Percentiles rank a stretch among this genome's conserved stretches.
Evolutionary conservation across 2,113 vertebrate species (phyloP).

Genomic region (Ceuthmochares aereus): DNA sequence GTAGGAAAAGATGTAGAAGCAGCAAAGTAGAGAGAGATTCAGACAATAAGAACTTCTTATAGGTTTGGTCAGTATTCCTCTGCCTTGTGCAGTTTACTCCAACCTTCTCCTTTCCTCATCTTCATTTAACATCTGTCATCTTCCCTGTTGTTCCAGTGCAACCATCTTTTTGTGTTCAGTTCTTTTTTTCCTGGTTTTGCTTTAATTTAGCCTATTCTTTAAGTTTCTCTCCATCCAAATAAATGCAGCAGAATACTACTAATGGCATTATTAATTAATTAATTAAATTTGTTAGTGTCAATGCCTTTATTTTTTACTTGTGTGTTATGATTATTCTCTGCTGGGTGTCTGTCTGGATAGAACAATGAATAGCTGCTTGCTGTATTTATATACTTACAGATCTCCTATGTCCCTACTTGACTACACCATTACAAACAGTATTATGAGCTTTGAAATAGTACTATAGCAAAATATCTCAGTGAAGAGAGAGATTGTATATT

Average conservation of each 20-base stretch:
- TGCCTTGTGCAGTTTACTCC: neutral
- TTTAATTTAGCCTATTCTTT: neutral
- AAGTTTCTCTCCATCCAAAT: neutral
- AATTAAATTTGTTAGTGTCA: neutral
- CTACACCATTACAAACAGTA: neutral
- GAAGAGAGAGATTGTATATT: neutral
- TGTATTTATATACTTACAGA: neutral
- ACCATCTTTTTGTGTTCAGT: neutral
- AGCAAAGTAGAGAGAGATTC: neutral
- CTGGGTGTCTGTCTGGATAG: neutral
- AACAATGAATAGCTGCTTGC: neutral
- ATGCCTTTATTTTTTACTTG: neutral
- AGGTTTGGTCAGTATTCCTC: neutral
- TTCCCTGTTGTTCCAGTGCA: neutral
- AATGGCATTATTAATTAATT: neutral
- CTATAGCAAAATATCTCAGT: neutral
- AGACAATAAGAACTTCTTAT: neutral
- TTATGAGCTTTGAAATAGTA: neutral
- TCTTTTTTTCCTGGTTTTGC: neutral
- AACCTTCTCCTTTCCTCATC: neutral
- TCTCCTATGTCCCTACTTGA: neutral
- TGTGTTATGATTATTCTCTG: neutral
- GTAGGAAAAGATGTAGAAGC: neutral
- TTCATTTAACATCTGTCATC: neutral
- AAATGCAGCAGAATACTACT: neutral